These are phyloP conservation scores for Buceros bicornis DNA, from an alignment of 2,797 vertebrate genomes.

Conservation along the genomic window DNA sequence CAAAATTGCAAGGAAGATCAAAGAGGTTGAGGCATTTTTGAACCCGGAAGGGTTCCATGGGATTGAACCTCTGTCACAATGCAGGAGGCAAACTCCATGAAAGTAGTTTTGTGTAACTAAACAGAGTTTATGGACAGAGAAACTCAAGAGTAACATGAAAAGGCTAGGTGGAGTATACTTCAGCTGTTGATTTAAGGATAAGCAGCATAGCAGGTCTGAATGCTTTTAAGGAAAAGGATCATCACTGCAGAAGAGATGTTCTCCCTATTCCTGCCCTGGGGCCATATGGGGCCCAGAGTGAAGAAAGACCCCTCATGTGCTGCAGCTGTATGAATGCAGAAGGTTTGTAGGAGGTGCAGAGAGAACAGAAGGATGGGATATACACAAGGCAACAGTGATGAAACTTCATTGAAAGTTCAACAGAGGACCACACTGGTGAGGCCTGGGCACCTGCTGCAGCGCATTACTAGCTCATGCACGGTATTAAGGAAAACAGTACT, in stretches of 20 bases:
- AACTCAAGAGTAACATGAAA: neutral
- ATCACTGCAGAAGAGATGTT: neutral
- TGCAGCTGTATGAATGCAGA: accelerated
- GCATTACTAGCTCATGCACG: neutral
- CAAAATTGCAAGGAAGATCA: neutral
- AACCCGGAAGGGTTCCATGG: neutral
- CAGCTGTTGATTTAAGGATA: neutral
- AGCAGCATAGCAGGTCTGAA: neutral
- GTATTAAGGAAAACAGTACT: neutral
- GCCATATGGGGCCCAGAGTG: too few relatives aligned
- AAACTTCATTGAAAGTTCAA: neutral
- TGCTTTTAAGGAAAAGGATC: neutral
- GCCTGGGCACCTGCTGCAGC: neutral
- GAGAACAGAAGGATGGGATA: neutral
- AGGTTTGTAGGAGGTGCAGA: neutral
- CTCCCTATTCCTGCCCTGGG: accelerated
- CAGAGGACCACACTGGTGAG: neutral
- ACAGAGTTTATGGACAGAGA: neutral
- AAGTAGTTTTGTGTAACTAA: neutral
- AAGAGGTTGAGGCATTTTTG: neutral
- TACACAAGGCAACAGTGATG: neutral
- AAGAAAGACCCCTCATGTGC: neutral
- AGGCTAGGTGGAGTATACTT: neutral
- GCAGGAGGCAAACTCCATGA: neutral
- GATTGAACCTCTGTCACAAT: neutral